A percentile compares a stretch with the other conserved stretches of the same genome.
These are phyloP conservation scores for Pentalonia nigronervosa DNA, from an alignment of 1,140 invertebrate genomes.

Conservation along the genomic window DNA sequence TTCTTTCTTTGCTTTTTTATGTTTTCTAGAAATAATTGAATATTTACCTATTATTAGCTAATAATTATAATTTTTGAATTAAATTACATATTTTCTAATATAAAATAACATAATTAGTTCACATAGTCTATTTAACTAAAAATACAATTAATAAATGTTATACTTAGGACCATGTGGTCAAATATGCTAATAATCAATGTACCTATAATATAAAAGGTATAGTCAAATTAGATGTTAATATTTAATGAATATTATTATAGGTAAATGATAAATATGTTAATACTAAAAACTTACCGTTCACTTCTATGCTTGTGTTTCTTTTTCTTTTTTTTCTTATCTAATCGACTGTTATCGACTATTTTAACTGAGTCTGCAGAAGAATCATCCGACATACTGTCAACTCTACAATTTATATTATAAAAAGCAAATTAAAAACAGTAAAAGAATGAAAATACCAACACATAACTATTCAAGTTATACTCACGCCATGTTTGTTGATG, in stretches of 20 bases:
- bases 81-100: neutral
- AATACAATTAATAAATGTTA: neutral
- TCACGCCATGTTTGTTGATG: constrained; percentile 39
- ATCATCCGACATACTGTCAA: constrained; percentile 44
- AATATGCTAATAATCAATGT: neutral
- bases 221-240: neutral
- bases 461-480: neutral
- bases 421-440: neutral
- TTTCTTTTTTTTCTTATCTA: constrained; percentile 54
- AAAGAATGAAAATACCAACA: neutral
- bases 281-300: constrained; percentile 36
- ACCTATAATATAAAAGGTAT: neutral
- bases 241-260: neutral
- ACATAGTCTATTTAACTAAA: neutral
- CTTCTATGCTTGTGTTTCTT: constrained; percentile 51
- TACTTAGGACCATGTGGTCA: neutral
- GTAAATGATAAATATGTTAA: neutral
- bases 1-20: constrained; percentile 51
- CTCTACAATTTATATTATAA: neutral
- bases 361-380: constrained; percentile 36
- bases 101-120: neutral
- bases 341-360: constrained; percentile 26
- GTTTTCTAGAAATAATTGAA: constrained; percentile 35
- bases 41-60: neutral
- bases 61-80: neutral